Conservation (phyloP, 2,113 vertebrate species). For the Ailuropoda melanoleuca region DNA sequence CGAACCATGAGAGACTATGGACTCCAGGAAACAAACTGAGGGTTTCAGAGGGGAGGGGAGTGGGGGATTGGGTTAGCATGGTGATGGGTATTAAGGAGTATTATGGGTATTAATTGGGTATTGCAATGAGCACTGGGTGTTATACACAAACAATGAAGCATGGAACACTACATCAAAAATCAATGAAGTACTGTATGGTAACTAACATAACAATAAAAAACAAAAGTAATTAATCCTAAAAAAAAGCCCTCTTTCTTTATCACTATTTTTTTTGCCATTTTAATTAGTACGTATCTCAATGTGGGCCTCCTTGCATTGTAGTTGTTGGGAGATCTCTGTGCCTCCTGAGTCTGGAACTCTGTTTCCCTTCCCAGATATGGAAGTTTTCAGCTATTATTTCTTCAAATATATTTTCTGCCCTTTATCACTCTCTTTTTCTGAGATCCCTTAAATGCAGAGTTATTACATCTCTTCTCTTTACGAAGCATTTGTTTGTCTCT, state of each 20-base stretch:
- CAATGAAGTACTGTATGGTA: no score
- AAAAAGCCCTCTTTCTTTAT: background rate
- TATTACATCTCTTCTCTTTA: background rate
- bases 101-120: no score
- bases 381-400: background rate
- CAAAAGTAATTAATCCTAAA: no score
- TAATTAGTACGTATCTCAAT: background rate
- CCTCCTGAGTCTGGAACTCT: background rate
- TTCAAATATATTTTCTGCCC: background rate
- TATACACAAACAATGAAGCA: no score
- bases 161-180: no score
- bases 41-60: no score
- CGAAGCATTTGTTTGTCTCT: background rate
- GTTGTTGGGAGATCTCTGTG: background rate
- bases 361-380: background rate
- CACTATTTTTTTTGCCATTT: background rate
- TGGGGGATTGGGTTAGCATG: no score
- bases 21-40: no score
- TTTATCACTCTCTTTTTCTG: background rate
- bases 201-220: no score
- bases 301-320: background rate
- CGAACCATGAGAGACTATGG: no score
- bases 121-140: no score
- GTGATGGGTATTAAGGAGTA: no score
- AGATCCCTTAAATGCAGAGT: background rate